Base-by-base conservation (phyloP, 2,797 vertebrate species). In the Pogonophryne albipinna region DNA sequence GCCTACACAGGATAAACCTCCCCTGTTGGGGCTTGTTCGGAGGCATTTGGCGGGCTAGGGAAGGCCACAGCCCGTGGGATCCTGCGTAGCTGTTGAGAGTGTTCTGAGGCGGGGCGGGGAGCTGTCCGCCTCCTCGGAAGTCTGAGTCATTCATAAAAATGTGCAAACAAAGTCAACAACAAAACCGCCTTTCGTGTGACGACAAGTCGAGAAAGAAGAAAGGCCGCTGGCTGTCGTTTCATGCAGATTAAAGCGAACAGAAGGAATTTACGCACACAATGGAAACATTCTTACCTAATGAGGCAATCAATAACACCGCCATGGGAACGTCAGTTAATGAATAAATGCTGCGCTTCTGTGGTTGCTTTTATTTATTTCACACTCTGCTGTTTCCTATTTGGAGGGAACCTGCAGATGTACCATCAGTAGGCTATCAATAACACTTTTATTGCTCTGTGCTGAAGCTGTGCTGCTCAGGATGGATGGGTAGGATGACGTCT, bases 61-160 rank as follows among this genome's bases (percentile, higher is more conserved):
- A 72, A 2, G 45, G 74, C 51, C 75, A 34, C 66, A 58, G 27
- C 55, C 85, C 76, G 55, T 87, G 84, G 85, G 88, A 88, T 84
- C 72, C 61, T 0, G 53, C 17, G 6, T 6, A 57, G 49, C 67
- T 58, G 85, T 65, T 81, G 67, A 85, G 67, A 85, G 52, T 76
- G 49, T 6, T 27, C 6, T 9, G 46, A 78, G 85, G 88, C 17
- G 71, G 76, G 84, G 84, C 72, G 0, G 17, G 56, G 60, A 84
- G 64, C 71, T 56, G 73, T 72, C 59, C 77, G 17, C 76, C 80
- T 49, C 71, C 68, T 41, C 60, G 11, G 34, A 69, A n/a, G 13
- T 52, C 78, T 91, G 91, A 87, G 41, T 92, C 91, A 92, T 87
- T 90, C 86, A 89, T 85, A 85, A 89, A 90, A 87, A 85, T 83